Conservation (phyloP, 2,797 vertebrate species). For the Adrianichthys oophorus region DNA sequence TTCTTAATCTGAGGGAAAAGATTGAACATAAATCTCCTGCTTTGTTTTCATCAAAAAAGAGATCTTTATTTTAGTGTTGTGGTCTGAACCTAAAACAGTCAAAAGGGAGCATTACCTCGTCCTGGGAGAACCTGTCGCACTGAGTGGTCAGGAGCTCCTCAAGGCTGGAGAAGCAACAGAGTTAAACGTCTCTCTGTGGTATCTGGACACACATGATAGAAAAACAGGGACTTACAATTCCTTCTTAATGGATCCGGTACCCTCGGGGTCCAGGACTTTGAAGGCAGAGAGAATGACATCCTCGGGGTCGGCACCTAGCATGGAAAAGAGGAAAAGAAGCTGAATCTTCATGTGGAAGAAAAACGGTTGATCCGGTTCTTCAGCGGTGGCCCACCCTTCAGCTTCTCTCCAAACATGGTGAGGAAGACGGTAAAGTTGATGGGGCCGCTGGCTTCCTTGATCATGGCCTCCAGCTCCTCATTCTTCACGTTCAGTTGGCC, state of each 20-base stretch:
- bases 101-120: slow-evolving; percentile 78
- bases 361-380: background rate
- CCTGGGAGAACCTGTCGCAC: slow-evolving; percentile 89
- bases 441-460: slow-evolving; percentile 92
- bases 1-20: slow-evolving; percentile 83
- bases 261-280: slow-evolving; percentile 92
- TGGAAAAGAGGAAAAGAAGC: slow-evolving; percentile 1
- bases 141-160: slow-evolving; percentile 92
- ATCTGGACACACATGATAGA: background rate
- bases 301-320: slow-evolving; percentile 88
- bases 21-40: background rate
- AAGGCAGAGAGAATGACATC: slow-evolving; percentile 91
- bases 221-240: slow-evolving; percentile 81
- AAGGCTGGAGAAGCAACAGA: slow-evolving; percentile 70
- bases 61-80: background rate
- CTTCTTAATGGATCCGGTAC: slow-evolving; percentile 89
- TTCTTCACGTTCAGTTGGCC: slow-evolving; percentile 91
- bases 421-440: slow-evolving; percentile 97
- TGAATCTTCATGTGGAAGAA: background rate
- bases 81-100: too few species aligned
- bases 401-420: slow-evolving; percentile 96
- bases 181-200: background rate
- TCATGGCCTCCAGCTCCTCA: slow-evolving; percentile 92
- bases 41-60: background rate
- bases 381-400: slow-evolving; percentile 82